Percentiles rank a stretch among this genome's conserved stretches.
phyloP scores from a whole-genome alignment of 64 coral and sea anemone species.

The Stichodactyla helianthus region DNA sequence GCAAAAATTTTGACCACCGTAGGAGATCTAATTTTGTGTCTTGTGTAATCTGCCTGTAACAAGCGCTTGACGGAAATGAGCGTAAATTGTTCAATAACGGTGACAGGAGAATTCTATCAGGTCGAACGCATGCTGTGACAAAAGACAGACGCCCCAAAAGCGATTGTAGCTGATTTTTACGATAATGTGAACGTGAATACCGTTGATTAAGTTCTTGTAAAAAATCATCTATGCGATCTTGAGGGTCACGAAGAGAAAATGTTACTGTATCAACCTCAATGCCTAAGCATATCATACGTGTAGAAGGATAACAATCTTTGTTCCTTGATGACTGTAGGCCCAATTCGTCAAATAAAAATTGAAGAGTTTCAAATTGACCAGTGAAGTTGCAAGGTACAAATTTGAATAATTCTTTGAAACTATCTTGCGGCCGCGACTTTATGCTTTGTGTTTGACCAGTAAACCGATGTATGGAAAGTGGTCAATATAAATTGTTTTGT shows the following conservation, averaged over 20 bases:
- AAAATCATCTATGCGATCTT: slow-evolving; percentile 30
- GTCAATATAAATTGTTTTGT: too few species aligned
- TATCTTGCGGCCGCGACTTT: not conserved
- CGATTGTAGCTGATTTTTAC: slow-evolving; percentile 21
- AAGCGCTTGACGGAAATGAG: not conserved
- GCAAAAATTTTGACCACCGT: slow-evolving; percentile 5
- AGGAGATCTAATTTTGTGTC: not conserved
- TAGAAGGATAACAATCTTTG: slow-evolving; percentile 37
- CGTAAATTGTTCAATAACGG: slow-evolving; percentile 23
- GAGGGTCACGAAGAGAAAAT: slow-evolving; percentile 26
- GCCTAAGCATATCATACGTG: slow-evolving; percentile 40
- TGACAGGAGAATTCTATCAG: slow-evolving; percentile 24
- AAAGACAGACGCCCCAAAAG: slow-evolving; percentile 36
- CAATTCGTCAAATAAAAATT: slow-evolving; percentile 31
- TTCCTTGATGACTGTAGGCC: slow-evolving; percentile 23
- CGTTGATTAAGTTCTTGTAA: slow-evolving; percentile 17
- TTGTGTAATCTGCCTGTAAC: not conserved
- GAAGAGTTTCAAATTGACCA: too few species aligned
- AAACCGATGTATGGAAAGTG: too few species aligned
- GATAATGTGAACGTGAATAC: not conserved
- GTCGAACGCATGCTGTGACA: slow-evolving; percentile 42
- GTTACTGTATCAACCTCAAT: slow-evolving; percentile 34
- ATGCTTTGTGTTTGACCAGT: not conserved
- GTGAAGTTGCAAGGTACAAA: too few species aligned
- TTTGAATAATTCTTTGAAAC: too few species aligned